Evolutionary conservation across 2,113 vertebrate genomes (phyloP).

Genomic region (Ancistrus triradiatus): DNA sequence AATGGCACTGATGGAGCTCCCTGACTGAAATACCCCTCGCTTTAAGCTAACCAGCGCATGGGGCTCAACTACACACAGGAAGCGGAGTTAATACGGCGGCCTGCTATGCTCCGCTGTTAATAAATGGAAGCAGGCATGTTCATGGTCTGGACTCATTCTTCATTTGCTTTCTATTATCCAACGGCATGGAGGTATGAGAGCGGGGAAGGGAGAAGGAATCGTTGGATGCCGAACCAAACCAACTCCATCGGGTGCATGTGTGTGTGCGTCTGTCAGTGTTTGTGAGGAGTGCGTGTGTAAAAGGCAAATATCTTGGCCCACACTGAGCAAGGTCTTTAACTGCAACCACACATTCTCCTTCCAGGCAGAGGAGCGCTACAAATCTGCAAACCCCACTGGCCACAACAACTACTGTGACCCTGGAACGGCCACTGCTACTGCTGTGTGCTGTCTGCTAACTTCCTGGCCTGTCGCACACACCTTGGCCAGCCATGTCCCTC

Average conservation of each 20-base stretch:
- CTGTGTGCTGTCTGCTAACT: constrained; percentile 37
- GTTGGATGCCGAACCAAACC: constrained; percentile 23
- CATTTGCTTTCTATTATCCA: constrained; percentile 46
- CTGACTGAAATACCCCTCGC: constrained; percentile 45
- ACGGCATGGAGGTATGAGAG: constrained; percentile 18
- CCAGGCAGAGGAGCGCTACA: constrained; percentile 41
- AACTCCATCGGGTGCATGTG: constrained; percentile 8
- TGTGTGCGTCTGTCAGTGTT: constrained; percentile 2
- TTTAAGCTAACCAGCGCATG: constrained; percentile 17
- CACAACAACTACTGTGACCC: constrained; percentile 36
- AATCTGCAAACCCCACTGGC: constrained; percentile 48
- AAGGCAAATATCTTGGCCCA: constrained; percentile 27
- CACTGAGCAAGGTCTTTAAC: constrained; percentile 34
- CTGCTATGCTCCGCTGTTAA: constrained; percentile 45
- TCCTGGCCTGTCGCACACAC: constrained; percentile 33
- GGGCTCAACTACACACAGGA: constrained; percentile 38
- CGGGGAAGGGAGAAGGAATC: constrained; percentile 9
- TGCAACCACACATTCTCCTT: constrained; percentile 51
- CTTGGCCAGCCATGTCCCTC: not conserved
- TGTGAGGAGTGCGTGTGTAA: constrained; percentile 25
- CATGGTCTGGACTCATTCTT: constrained; percentile 38
- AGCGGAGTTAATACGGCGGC: constrained; percentile 50
- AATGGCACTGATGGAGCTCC: constrained; percentile 50
- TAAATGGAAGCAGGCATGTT: constrained; percentile 46
- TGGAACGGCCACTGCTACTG: constrained; percentile 33